A percentile compares a stretch with the other conserved stretches of the same genome.
Evolutionary conservation across 2,797 vertebrate genomes (phyloP).

Genomic region (Fundulus diaphanus): DNA sequence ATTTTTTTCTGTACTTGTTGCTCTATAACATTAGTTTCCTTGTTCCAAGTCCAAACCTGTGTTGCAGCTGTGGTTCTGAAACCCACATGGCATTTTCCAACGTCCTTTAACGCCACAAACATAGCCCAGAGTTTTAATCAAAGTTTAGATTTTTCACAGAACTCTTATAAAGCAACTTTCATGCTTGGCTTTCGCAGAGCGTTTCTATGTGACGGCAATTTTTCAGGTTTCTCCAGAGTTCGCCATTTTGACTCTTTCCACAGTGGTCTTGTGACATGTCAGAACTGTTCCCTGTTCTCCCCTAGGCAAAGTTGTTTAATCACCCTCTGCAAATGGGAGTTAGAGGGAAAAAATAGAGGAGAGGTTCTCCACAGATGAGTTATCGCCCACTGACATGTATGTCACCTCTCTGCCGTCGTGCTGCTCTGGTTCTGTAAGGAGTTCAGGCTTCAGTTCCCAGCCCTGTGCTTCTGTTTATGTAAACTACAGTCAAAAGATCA

Average conservation of each 20-base stretch:
- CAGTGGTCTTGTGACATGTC: conserved; percentile 68
- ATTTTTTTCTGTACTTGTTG: conserved; percentile 3
- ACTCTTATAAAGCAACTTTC: conserved; percentile 12
- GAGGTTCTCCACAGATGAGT: conserved; percentile 38
- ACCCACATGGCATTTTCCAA: conserved; percentile 68
- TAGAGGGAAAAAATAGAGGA: neutral
- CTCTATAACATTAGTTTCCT: conserved; percentile 25
- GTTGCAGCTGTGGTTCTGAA: conserved; percentile 54
- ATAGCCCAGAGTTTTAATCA: conserved; percentile 28
- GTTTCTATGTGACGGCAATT: conserved; percentile 29
- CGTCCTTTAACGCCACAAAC: conserved; percentile 40
- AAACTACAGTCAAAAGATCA: conserved; percentile 1
- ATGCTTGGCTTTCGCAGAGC: neutral
- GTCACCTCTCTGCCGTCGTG: conserved; percentile 25
- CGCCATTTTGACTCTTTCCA: conserved; percentile 65
- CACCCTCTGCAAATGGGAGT: conserved; percentile 29
- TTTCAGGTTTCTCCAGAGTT: conserved; percentile 38
- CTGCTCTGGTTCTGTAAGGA: conserved; percentile 25
- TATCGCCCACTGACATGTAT: conserved; percentile 39
- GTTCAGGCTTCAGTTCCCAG: conserved; percentile 21
- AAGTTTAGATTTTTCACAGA: neutral
- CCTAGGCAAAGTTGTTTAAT: conserved; percentile 25
- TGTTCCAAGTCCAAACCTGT: conserved; percentile 36
- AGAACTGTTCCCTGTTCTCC: conserved; percentile 37
- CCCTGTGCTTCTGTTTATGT: conserved; percentile 20